Base-by-base conservation (phyloP, 2,113 vertebrate genomes). In the Nothoprocta perdicaria region DNA sequence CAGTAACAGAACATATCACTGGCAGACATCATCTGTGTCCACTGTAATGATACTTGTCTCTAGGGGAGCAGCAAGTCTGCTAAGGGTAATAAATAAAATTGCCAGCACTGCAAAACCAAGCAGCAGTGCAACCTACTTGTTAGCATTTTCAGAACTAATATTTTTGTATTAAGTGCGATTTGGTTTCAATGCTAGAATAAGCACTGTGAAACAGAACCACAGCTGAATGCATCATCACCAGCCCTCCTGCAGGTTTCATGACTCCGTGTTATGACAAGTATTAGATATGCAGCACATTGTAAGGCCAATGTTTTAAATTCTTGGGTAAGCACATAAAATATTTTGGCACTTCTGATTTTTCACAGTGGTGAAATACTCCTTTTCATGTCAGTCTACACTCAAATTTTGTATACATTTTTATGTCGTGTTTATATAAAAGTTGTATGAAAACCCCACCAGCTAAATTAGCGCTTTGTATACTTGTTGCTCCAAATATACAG, bases 81-180 rank as follows among this genome's bases (percentile, higher is more conserved):
- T 69, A 1, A 10, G 17, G 8, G 35, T 79, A 60, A 31, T n/a
- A 48, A 75, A 78, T 13, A 74, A 61, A 89, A 3, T 48, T 86
- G 29, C 26, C 48, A 13, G 9, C 50, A 63, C 41, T 11, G 4
- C 61, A 22, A 14, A 21, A 41, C 9, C 16, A 50, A 15, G 74
- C 46, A n/a, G 35, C 73, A 86, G 69, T 65, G 80, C 72, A 94
- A 65, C 66, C 66, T 73, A 31, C 53, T 50, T 63, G 66, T 58
- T 65, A 65, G 69, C 7, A 62, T 60, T 92, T 94, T 45, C 75
- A 41, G 75, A 94, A 69, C 33, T 29, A 85, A 2, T 83, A 48
- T 87, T 95, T 95, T 95, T 95, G 63, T 96, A 90, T 90, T 89
- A 67, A 86, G 71, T 52, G 91, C 22, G 48, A 69, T 80, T 76